A percentile compares a stretch with the other conserved stretches of the same genome.
Conservation (phyloP, 2,113 vertebrate species). For the Scophthalmus maximus region DNA sequence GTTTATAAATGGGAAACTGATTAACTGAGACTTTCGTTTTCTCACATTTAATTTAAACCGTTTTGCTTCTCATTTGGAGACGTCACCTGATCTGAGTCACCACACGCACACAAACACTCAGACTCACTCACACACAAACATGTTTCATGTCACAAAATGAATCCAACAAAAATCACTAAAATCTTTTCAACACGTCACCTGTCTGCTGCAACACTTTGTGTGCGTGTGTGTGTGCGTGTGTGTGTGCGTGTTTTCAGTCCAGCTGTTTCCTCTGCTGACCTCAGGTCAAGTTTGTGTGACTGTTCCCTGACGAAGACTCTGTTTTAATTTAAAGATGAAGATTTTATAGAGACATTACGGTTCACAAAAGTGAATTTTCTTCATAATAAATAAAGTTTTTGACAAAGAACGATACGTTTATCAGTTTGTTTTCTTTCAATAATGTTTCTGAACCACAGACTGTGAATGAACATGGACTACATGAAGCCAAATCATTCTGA, state of each 20-base stretch:
- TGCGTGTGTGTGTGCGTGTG: neutral
- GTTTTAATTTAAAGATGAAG: conserved; percentile 3
- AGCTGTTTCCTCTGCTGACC: neutral
- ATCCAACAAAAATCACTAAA: neutral
- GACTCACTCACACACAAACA: neutral
- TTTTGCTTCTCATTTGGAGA: no score
- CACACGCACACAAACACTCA: no score
- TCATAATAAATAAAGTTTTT: neutral
- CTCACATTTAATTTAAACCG: no score
- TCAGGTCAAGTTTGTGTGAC: neutral
- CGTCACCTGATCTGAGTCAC: no score
- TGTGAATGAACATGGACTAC: no score
- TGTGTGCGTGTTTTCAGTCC: neutral
- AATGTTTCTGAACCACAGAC: no score
- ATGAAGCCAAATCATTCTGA: no score
- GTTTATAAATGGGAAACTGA: neutral
- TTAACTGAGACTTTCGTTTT: neutral
- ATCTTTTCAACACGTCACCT: neutral
- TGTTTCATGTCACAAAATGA: neutral
- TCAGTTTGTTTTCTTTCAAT: neutral
- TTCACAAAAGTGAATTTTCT: neutral
- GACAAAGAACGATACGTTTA: neutral
- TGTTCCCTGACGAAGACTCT: neutral
- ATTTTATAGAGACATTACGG: neutral
- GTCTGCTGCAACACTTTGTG: neutral